A percentile compares a stretch with the other conserved stretches of the same genome.
Evolutionary conservation across 2,113 vertebrate species (phyloP).

Genomic region (Quiscalus mexicanus): DNA sequence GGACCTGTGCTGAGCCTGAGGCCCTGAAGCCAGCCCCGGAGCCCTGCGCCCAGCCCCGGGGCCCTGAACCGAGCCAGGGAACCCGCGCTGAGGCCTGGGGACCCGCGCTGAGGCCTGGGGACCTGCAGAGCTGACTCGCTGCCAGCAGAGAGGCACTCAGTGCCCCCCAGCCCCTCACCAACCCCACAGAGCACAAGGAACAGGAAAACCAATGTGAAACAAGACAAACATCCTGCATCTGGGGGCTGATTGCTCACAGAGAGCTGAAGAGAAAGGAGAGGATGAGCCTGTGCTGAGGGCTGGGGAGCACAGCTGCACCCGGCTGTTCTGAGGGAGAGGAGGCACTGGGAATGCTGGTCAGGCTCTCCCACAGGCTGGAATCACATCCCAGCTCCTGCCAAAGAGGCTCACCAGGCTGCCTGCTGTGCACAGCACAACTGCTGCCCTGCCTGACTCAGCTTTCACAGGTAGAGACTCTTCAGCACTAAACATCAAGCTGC

Average conservation of each 20-base stretch:
- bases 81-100: fast-evolving
- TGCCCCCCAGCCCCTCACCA: background rate
- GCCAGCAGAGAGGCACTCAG: background rate
- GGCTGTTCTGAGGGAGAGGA: fast-evolving
- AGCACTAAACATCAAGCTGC: background rate
- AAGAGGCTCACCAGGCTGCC: background rate
- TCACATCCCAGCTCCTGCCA: background rate
- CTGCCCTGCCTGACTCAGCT: background rate
- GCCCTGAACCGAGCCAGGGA: no score
- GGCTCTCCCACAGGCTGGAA: background rate
- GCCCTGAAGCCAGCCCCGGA: background rate
- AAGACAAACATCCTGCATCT: fast-evolving
- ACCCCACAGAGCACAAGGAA: background rate
- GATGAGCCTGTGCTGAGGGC: fast-evolving
- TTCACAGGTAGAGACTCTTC: background rate
- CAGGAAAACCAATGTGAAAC: background rate
- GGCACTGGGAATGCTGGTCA: background rate
- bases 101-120: fast-evolving
- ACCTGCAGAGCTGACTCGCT: background rate
- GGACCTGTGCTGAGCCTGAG: no score
- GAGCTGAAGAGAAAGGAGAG: background rate
- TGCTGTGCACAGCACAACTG: background rate
- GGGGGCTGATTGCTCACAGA: background rate
- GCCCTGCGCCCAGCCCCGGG: fast-evolving
- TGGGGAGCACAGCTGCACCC: fast-evolving